Conservation (phyloP, 1,140 invertebrate genomes). For the Aphidius ervi region DNA sequence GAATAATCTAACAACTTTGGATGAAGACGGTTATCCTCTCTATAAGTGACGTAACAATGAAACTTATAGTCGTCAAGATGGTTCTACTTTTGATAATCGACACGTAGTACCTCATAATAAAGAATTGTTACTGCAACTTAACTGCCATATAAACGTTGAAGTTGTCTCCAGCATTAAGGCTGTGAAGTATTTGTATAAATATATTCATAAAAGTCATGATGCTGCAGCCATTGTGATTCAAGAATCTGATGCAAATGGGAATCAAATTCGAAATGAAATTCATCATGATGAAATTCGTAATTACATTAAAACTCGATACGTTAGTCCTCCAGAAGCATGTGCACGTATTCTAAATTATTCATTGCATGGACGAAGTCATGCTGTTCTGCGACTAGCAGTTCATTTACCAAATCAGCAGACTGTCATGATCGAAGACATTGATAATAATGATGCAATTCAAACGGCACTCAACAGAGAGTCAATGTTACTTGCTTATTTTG, state of each 20-base stretch:
- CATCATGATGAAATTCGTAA: slow-evolving; percentile 2
- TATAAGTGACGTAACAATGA: not conserved
- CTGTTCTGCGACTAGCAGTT: not conserved
- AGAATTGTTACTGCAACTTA: slow-evolving; percentile 2
- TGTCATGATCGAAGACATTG: not conserved
- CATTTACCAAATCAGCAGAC: slow-evolving; percentile 1
- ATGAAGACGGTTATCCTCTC: slow-evolving; percentile 19
- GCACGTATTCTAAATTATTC: not conserved
- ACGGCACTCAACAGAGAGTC: not conserved
- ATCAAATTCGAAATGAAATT: not conserved
- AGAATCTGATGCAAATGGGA: not conserved
- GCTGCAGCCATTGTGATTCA: slow-evolving; percentile 2
- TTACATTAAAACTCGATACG: not conserved
- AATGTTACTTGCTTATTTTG: not conserved
- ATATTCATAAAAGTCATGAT: slow-evolving; percentile 10
- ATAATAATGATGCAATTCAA: not conserved
- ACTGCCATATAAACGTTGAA: slow-evolving; percentile 23
- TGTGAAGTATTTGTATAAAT: slow-evolving; percentile 21
- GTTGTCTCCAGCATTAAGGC: slow-evolving; percentile 16
- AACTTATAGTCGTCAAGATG: slow-evolving; percentile 1
- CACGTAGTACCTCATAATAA: slow-evolving; percentile 20
- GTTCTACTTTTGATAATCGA: slow-evolving; percentile 15
- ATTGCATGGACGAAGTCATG: not conserved
- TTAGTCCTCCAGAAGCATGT: not conserved
- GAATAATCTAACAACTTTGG: slow-evolving; percentile 7